Evolutionary conservation across 2,888 invertebrate genomes (phyloP).

Genomic region (Eudasyphora cyanicolor): DNA sequence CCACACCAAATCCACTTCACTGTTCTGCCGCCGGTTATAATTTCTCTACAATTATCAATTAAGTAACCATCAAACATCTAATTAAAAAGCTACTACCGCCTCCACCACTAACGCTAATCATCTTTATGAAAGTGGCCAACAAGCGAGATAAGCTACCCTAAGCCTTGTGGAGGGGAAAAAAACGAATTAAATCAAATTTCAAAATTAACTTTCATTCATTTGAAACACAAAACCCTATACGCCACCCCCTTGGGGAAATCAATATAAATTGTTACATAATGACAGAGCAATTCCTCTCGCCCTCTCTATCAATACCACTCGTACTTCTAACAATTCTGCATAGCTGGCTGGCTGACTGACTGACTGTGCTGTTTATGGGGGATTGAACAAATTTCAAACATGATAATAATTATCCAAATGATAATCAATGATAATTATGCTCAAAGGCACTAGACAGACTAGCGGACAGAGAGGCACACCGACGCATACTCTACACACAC

Average conservation of each 20-base stretch:
- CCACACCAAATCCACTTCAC: neutral
- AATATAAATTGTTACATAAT: conserved; percentile 27
- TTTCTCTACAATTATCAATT: conserved; percentile 28
- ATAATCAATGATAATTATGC: conserved; percentile 36
- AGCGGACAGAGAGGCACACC: neutral
- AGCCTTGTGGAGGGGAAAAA: neutral
- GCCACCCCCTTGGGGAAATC: conserved; percentile 28
- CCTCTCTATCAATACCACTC: neutral
- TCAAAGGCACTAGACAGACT: neutral
- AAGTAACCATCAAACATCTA: conserved; percentile 11
- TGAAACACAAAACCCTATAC: neutral
- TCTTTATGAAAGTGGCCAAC: neutral
- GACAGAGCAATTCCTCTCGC: neutral
- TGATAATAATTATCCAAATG: conserved; percentile 25
- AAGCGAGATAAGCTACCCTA: neutral
- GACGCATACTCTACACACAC: neutral
- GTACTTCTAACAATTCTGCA: neutral
- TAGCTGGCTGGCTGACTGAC: too few relatives aligned
- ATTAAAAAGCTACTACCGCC: conserved; percentile 9
- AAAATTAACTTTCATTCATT: conserved; percentile 36
- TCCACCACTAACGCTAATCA: neutral
- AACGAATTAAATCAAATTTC: conserved; percentile 19
- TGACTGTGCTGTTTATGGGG: neutral
- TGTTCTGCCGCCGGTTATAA: neutral
- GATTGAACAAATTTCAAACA: conserved; percentile 12